phyloP scores from a whole-genome alignment of 2,888 invertebrate species.

The Netelia virgata region DNA sequence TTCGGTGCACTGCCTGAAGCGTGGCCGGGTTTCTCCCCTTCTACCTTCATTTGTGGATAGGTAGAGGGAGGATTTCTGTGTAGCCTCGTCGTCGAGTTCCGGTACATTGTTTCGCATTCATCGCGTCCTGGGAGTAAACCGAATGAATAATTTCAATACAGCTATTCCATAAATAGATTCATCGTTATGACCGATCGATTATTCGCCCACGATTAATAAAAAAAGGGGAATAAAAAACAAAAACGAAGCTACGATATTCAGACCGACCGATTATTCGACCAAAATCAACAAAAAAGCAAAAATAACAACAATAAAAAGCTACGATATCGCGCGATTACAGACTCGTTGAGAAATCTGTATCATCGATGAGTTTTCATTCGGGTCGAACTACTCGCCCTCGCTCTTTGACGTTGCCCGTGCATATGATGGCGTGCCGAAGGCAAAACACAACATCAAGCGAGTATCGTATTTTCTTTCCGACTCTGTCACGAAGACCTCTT shows the following conservation, averaged over 20 bases:
- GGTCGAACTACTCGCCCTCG: background rate
- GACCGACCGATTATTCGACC: too few relatives aligned
- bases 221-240: background rate
- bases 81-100: conserved; percentile 8
- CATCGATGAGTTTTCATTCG: too few relatives aligned
- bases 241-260: background rate
- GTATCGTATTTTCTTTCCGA: conserved; percentile 52
- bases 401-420: conserved; percentile 2
- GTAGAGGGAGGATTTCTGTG: conserved; percentile 1
- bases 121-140: conserved; percentile 20
- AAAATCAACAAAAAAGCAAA: too few relatives aligned
- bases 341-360: too few relatives aligned
- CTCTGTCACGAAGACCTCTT: conserved; percentile 44
- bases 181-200: too few relatives aligned
- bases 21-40: conserved; percentile 42
- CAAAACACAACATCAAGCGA: conserved; percentile 32
- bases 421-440: background rate
- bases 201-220: too few relatives aligned
- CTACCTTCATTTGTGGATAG: background rate
- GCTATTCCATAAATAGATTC: too few relatives aligned
- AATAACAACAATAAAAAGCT: too few relatives aligned
- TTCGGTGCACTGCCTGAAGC: conserved; percentile 49
- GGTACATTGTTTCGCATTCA: conserved; percentile 34
- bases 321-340: too few relatives aligned
- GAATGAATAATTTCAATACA: too few relatives aligned